Evolutionary conservation across 2,797 vertebrate species (phyloP).

Genomic region (Hylomyscus alleni): DNA sequence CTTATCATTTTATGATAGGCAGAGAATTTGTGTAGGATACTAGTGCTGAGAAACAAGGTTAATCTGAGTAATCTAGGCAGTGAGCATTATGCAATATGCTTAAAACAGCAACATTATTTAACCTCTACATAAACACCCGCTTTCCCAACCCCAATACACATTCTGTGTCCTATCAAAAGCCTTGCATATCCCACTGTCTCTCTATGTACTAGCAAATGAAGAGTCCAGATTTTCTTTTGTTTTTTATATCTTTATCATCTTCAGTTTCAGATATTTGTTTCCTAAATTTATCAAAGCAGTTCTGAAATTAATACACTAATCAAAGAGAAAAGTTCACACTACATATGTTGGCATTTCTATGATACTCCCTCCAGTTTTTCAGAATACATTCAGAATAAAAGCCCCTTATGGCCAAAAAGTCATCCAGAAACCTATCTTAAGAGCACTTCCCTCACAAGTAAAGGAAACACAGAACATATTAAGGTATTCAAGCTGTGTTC

Average conservation of each 20-base stretch:
- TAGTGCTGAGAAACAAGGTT: not conserved
- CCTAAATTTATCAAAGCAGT: slow-evolving; percentile 74
- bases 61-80: not conserved
- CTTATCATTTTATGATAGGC: slow-evolving; percentile 7
- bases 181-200: not conserved
- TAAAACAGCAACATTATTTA: not conserved
- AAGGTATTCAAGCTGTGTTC: slow-evolving; percentile 22
- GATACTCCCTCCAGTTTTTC: slow-evolving; percentile 36
- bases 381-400: slow-evolving; percentile 38
- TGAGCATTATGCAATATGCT: not conserved
- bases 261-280: slow-evolving; percentile 62
- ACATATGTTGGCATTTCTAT: not conserved
- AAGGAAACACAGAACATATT: not conserved
- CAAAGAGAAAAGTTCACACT: slow-evolving; percentile 19
- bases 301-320: slow-evolving; percentile 40
- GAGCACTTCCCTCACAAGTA: slow-evolving; percentile 36
- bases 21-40: not conserved
- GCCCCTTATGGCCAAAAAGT: slow-evolving; percentile 4
- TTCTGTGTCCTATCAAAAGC: not conserved
- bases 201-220: not conserved
- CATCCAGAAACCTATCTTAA: slow-evolving; percentile 57
- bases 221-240: not conserved
- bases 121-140: not conserved
- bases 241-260: not conserved
- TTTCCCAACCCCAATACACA: rapidly evolving